Percentiles rank a stretch among this genome's conserved stretches.
Conservation (phyloP, 2,113 vertebrate genomes). For the Pelodiscus sinensis region DNA sequence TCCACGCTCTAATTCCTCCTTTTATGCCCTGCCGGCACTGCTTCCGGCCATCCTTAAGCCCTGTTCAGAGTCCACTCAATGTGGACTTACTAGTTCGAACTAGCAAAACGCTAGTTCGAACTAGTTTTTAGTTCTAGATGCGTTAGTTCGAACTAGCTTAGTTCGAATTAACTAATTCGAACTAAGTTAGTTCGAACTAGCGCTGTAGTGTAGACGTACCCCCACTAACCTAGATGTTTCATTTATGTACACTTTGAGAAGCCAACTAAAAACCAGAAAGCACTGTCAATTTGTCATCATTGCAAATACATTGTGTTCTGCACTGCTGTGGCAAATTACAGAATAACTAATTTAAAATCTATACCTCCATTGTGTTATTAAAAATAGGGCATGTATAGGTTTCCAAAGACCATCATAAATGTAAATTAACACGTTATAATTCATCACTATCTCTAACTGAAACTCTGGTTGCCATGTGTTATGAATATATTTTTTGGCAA, state of each 20-base stretch:
- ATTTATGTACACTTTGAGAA: conserved; percentile 21
- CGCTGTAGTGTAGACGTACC: too few species aligned
- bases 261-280: conserved; percentile 24
- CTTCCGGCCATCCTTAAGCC: too few species aligned
- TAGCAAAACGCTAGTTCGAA: too few species aligned
- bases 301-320: conserved; percentile 17
- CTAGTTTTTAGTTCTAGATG: too few species aligned
- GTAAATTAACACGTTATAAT: conserved; percentile 12
- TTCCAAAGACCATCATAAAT: conserved; percentile 36
- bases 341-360: conserved; percentile 51
- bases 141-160: too few species aligned
- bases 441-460: conserved; percentile 1
- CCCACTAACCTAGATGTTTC: background rate
- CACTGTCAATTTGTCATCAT: background rate
- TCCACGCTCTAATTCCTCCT: too few species aligned
- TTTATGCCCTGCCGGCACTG: too few species aligned
- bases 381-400: conserved; percentile 9
- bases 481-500: conserved; percentile 6
- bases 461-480: background rate
- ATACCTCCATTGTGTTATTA: conserved; percentile 1
- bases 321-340: background rate
- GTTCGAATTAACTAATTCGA: too few species aligned
- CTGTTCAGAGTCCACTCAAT: too few species aligned
- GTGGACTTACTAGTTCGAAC: too few species aligned
- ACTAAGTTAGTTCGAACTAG: too few species aligned